Evolutionary conservation across 2,113 vertebrate species (phyloP).

Genomic region (Scortum barcoo): DNA sequence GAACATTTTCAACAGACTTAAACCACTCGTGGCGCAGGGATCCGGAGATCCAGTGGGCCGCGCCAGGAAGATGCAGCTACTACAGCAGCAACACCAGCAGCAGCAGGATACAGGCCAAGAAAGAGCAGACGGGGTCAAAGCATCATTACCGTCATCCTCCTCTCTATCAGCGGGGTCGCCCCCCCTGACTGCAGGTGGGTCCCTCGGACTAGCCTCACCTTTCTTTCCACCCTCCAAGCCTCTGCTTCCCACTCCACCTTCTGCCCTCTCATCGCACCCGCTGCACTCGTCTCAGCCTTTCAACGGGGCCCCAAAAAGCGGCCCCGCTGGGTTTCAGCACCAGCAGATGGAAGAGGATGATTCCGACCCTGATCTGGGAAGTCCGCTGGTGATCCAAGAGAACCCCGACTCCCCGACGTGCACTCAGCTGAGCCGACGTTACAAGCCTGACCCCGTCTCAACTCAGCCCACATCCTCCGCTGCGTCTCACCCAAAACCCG

Average conservation of each 20-base stretch:
- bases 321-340: conserved; percentile 67
- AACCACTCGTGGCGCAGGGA: conserved; percentile 84
- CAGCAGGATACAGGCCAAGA: conserved; percentile 82
- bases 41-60: conserved; percentile 83
- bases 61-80: conserved; percentile 84
- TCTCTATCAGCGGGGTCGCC: conserved; percentile 71
- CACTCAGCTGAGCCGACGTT: conserved; percentile 78
- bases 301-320: conserved; percentile 77
- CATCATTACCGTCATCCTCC: conserved; percentile 73
- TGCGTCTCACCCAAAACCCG: conserved; percentile 73
- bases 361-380: conserved; percentile 83
- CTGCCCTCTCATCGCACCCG: conserved; percentile 73
- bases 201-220: conserved; percentile 74
- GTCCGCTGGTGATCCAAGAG: conserved; percentile 85
- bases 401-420: conserved; percentile 79
- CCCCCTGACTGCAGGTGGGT: conserved; percentile 66
- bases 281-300: conserved; percentile 78
- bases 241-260: conserved; percentile 70
- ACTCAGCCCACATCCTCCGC: conserved; percentile 65
- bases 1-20: conserved; percentile 86
- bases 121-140: conserved; percentile 76
- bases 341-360: conserved; percentile 81
- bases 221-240: conserved; percentile 82
- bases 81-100: conserved; percentile 84
- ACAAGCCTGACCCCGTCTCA: conserved; percentile 68